These are phyloP conservation scores for Drosophila mercatorum DNA, from an alignment of 2,888 invertebrate species.

Conservation along the genomic window DNA sequence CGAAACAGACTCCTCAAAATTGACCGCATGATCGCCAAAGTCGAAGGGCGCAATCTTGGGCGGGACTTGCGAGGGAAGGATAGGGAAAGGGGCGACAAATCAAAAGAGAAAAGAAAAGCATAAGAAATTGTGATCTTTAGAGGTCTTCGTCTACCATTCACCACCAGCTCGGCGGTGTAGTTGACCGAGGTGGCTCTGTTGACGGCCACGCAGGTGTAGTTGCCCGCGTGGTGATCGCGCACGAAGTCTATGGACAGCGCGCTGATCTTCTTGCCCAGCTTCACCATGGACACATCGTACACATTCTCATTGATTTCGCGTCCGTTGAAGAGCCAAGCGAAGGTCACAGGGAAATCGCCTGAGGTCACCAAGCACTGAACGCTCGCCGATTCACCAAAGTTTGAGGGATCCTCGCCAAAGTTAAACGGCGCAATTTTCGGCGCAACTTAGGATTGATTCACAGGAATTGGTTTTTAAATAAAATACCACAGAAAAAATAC, in stretches of 20 bases:
- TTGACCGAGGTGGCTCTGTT: constrained; percentile 88
- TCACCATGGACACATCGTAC: constrained; percentile 85
- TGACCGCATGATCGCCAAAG: constrained; percentile 89
- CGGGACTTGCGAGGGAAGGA: constrained; percentile 86
- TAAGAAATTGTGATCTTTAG: not conserved
- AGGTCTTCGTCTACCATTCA: constrained; percentile 85
- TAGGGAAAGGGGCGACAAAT: not conserved
- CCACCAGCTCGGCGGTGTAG: constrained; percentile 87
- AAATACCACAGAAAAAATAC: constrained; percentile 25
- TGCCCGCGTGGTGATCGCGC: constrained; percentile 88
- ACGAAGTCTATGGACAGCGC: constrained; percentile 89
- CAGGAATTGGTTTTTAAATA: not conserved
- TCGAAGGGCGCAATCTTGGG: constrained; percentile 91
- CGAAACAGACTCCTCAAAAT: constrained; percentile 88
- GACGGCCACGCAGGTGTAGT: constrained; percentile 89
- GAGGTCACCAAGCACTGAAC: constrained; percentile 87
- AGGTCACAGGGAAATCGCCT: constrained; percentile 88
- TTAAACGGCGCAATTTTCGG: constrained; percentile 90
- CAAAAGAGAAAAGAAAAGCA: constrained; percentile 16
- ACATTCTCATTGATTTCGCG: constrained; percentile 83
- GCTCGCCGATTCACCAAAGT: constrained; percentile 88
- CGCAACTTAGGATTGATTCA: constrained; percentile 86
- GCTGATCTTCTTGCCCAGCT: constrained; percentile 87
- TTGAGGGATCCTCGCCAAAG: constrained; percentile 89
- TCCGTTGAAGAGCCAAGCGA: constrained; percentile 88